Percentiles rank a stretch among this genome's conserved stretches.
These are phyloP conservation scores for Gryllus longicercus DNA, from an alignment of 2,888 invertebrate species.

Conservation along the genomic window DNA sequence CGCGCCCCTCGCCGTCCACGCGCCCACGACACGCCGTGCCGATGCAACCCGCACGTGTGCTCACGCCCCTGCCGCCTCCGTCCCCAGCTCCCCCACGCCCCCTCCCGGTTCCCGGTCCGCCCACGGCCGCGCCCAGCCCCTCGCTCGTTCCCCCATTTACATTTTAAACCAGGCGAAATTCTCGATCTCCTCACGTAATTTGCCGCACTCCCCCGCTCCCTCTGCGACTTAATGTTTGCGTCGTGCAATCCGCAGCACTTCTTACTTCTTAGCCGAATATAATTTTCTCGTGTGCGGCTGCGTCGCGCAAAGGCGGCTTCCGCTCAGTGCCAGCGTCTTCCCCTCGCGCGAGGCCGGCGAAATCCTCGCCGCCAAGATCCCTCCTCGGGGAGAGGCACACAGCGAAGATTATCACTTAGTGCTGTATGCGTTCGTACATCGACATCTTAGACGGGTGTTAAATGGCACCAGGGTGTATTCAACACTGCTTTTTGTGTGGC, in stretches of 20 bases:
- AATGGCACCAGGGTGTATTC: no score
- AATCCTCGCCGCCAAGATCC: no score
- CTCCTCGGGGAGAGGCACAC: no score
- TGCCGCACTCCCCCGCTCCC: neutral
- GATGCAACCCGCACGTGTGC: neutral
- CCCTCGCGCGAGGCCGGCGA: no score
- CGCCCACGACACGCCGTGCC: neutral
- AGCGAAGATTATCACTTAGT: no score
- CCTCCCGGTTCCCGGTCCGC: neutral
- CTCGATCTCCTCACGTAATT: slow-evolving; percentile 11
- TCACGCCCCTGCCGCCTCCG: neutral
- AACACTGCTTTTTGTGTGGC: no score
- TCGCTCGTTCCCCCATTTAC: neutral
- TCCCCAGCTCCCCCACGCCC: neutral
- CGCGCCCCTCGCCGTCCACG: neutral
- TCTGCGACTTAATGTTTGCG: slow-evolving; percentile 1
- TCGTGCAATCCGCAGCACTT: neutral
- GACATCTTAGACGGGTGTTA: no score
- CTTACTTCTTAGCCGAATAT: slow-evolving; percentile 5
- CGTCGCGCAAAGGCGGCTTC: neutral
- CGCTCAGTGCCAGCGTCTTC: no score
- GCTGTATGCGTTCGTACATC: no score
- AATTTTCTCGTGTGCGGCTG: neutral
- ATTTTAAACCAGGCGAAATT: neutral
- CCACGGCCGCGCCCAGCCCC: neutral